Conservation (phyloP, 1,140 invertebrate genomes). For the Rhysida immarginata region DNA sequence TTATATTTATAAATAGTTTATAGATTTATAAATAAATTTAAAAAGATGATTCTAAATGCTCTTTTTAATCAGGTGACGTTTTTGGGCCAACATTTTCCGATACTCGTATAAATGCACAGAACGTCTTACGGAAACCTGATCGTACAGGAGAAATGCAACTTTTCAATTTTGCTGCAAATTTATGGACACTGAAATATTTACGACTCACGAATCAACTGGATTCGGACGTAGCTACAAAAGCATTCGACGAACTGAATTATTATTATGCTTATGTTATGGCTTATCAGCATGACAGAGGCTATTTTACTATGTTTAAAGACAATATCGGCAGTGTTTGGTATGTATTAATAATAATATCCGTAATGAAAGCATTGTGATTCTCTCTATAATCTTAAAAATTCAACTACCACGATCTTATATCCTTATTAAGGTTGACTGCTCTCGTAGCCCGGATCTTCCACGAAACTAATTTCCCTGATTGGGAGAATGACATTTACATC, state of each 20-base stretch:
- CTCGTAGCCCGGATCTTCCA: slow-evolving; percentile 32
- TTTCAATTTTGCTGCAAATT: slow-evolving; percentile 43
- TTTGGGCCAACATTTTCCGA: slow-evolving; percentile 33
- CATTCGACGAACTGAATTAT: slow-evolving; percentile 34
- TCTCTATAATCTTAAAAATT: too few species aligned
- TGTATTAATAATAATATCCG: too few species aligned
- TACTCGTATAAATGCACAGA: slow-evolving; percentile 20
- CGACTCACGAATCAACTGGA: slow-evolving; percentile 40
- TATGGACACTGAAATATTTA: slow-evolving; percentile 42
- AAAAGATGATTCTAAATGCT: too few species aligned
- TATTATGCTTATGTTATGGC: slow-evolving; percentile 16
- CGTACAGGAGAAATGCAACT: slow-evolving; percentile 35
- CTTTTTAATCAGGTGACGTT: slow-evolving; percentile 44
- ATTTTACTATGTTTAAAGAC: slow-evolving; percentile 33
- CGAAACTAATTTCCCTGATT: slow-evolving; percentile 35
- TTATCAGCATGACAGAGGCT: slow-evolving; percentile 24
- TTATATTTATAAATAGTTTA: too few species aligned
- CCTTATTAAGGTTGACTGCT: slow-evolving; percentile 31
- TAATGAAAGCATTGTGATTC: too few species aligned
- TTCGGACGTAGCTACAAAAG: slow-evolving; percentile 21
- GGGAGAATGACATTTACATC: slow-evolving; percentile 36
- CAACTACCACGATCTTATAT: too few species aligned
- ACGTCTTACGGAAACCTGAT: slow-evolving; percentile 21
- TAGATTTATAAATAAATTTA: too few species aligned
- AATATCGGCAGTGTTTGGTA: slow-evolving; percentile 34